Base-by-base conservation (phyloP, 1,140 invertebrate genomes). In the Paralvinella palmiformis region DNA sequence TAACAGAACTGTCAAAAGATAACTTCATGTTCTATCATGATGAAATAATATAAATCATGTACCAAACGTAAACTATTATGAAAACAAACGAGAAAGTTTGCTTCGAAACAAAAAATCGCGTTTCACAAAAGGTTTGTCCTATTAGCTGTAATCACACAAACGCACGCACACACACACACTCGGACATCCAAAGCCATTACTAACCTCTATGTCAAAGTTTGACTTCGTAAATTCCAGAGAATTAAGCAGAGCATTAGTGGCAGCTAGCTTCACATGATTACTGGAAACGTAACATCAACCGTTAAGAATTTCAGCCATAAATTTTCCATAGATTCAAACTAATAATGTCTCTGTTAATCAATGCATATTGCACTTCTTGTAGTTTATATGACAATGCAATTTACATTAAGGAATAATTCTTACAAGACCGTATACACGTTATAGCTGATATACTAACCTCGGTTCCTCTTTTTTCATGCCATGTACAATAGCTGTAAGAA, bases 161-260 rank as follows among this genome's bases (percentile, higher is more conserved):
- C n/a, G n/a, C n/a, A n/a, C n/a, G n/a, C n/a, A n/a, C 37, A 62
- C 37, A 62, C n/a, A 55, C 20, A 52, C 22, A 20, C 15, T 20
- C 17, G 5, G 32, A 17, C 7, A 59, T 24, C 6, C 6, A 52
- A 20, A 56, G 56, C 10, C n/a, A 61, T 27, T 10, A 73, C 37
- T 67, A 81, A 89, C 88, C 75, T 97, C 94, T 79, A 92, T 94
- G 71, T 97, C 93, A 83, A 99, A 99, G 83, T 99, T 99, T 17
- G 91, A 91, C 83, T 92, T 92, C 6, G 96, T 99, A 75, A 99
- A 99, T 84, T 99, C 97, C 27, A 99, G 80, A 0, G 96, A 98
- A 81, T 99, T 99, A n/a, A 93, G 86, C 17, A 99, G 84, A 7
- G 97, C 96, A 74, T 89, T 95, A 15, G 96, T 98, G 4, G 97